phyloP scores from a whole-genome alignment of 2,888 invertebrate genomes.

The Zaprionus obscuricornis region DNA sequence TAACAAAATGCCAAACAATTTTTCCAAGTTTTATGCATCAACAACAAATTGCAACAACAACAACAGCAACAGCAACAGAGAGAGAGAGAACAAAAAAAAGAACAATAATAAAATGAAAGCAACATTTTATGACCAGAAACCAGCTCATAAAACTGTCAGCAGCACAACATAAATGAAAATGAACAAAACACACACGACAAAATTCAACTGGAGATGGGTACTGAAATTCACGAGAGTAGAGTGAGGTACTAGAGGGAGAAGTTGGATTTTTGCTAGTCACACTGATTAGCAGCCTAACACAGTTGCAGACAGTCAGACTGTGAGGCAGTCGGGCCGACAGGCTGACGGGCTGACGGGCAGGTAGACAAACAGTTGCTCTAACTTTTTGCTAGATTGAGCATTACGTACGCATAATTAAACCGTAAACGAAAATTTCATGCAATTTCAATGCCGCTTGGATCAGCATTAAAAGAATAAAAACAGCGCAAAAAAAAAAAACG shows the following conservation, averaged over 20 bases:
- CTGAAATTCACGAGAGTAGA: too few relatives aligned
- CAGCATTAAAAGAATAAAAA: slow-evolving; percentile 66
- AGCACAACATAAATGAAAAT: too few relatives aligned
- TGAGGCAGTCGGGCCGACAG: too few relatives aligned
- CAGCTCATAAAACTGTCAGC: slow-evolving; percentile 55
- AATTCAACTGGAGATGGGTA: too few relatives aligned
- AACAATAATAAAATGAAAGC: too few relatives aligned
- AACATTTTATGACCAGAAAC: slow-evolving; percentile 48
- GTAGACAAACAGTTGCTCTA: slow-evolving; percentile 1
- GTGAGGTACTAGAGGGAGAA: neutral
- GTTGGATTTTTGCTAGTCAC: slow-evolving; percentile 22
- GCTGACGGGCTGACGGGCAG: too few relatives aligned
- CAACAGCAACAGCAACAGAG: too few relatives aligned
- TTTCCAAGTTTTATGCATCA: slow-evolving; percentile 55
- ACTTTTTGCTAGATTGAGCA: slow-evolving; percentile 34
- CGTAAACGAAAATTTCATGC: slow-evolving; percentile 52
- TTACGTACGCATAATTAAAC: slow-evolving; percentile 66
- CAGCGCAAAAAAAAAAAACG: too few relatives aligned
- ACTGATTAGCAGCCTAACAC: slow-evolving; percentile 43
- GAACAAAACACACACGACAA: too few relatives aligned
- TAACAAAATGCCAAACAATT: slow-evolving; percentile 41
- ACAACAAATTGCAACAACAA: slow-evolving; percentile 44
- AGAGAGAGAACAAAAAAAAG: slow-evolving; percentile 31
- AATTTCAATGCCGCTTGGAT: slow-evolving; percentile 57
- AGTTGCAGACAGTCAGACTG: too few relatives aligned